phyloP scores from a whole-genome alignment of 1,140 invertebrate species.

The Brachionus plicatilis region DNA sequence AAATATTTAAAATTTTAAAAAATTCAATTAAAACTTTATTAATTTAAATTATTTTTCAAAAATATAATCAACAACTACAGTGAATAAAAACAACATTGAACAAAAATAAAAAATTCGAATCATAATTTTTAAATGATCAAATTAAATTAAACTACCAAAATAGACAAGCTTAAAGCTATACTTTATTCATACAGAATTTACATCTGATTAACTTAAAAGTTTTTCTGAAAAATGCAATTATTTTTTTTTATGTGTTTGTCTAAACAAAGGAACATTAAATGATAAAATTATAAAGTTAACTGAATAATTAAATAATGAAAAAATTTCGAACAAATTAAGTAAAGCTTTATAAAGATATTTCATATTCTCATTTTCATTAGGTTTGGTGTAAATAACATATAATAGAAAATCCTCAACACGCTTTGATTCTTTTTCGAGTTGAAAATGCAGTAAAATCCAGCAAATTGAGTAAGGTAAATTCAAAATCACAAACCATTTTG shows the following conservation, averaged over 20 bases:
- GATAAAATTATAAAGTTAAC: neutral
- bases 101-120: too few species aligned
- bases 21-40: too few species aligned
- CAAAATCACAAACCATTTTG: slow-evolving; percentile 12
- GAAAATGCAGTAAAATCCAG: neutral
- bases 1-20: too few species aligned
- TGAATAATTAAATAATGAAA: neutral
- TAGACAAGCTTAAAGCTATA: too few species aligned
- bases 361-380: neutral
- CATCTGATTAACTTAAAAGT: neutral
- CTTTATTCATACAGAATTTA: neutral
- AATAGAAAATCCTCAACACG: neutral
- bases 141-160: too few species aligned
- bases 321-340: neutral
- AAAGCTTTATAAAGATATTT: neutral
- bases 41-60: too few species aligned
- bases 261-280: slow-evolving; percentile 1
- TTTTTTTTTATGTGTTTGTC: neutral
- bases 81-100: too few species aligned
- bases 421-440: neutral
- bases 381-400: neutral
- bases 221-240: neutral
- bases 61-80: too few species aligned
- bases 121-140: too few species aligned
- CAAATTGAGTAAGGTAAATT: neutral